Evolutionary conservation across 2,113 vertebrate genomes (phyloP).

Genomic region (Andinoacara biseriatus): DNA sequence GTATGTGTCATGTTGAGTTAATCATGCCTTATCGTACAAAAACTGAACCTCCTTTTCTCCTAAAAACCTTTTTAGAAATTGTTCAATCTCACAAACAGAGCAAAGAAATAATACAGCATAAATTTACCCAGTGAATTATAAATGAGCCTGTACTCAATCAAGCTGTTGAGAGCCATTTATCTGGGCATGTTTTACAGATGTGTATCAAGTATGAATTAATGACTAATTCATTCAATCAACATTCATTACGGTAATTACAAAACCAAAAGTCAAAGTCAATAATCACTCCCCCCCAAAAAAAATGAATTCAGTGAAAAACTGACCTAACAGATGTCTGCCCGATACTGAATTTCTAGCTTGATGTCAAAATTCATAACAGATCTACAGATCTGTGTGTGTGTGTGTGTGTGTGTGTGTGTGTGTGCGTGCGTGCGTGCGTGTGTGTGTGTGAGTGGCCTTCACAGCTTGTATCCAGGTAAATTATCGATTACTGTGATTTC

Average conservation of each 20-base stretch:
- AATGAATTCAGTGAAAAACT: neutral
- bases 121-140: neutral
- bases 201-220: neutral
- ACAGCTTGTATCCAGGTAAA: neutral
- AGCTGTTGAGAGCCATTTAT: neutral
- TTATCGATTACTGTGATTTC: neutral
- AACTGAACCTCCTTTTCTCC: neutral
- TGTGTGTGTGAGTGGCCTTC: neutral
- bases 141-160: neutral
- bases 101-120: neutral
- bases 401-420: neutral
- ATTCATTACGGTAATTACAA: neutral
- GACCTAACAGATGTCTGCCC: neutral
- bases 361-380: neutral
- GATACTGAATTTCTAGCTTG: neutral
- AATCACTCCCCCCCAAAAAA: neutral
- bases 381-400: neutral
- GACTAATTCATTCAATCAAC: neutral
- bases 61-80: slow-evolving; percentile 7
- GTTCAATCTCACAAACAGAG: neutral
- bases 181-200: neutral
- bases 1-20: neutral
- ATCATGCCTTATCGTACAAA: neutral
- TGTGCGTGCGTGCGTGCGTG: neutral
- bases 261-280: neutral